Evolutionary conservation across 2,888 invertebrate species (phyloP), one percentile per base, ranked within the genome.

Genomic region (Cremastobaeus sp.): DNA sequence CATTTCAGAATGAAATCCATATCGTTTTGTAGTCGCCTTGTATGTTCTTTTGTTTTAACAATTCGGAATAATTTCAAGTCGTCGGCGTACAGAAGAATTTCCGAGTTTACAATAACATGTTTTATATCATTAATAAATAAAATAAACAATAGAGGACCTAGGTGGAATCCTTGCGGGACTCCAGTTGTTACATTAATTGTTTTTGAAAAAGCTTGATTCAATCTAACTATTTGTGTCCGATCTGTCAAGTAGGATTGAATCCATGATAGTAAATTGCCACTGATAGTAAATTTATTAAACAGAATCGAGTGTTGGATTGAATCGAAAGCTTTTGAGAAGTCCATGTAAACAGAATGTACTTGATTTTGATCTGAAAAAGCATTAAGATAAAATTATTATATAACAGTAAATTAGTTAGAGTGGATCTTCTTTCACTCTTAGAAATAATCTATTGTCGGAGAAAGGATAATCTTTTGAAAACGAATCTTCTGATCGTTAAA

Each of bases 101-200:
- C 8, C 8, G 17, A 18, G 17, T 35, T 6, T 3, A 1, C 17
- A 20, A 9, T 5, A 6, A n/a, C 14, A 9, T n/a, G n/a, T 2
- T 17, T 4, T 6, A 54, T 25, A 15, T 54, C 45, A 34, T 48
- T 60, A 1, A 28, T 60, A 18, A 28, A 48, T n/a, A 48, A 8
- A 1, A 60, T 17, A 28, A 35, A 48, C n/a, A 47, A 11, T 11
- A 60, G 5, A 1, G 60, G 60, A 2, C 60, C 60, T n/a, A 60
- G 14, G 9, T 37, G 37, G 5, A 48, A 18, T 1, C 48, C 60
- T 18, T 60, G 60, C 3, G 60, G 60, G 1, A 48, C 48, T 9
- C 47, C 48, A 6, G 21, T n/a, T 14, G 1, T n/a, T n/a, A 48
- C 28, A 4, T 15, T 1, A 6, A 18, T 1, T 28, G 9, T 14